Percentiles rank a stretch among this genome's conserved stretches.
These are phyloP conservation scores for Tryphoninae sp. DNA, from an alignment of 2,888 invertebrate species.

Conservation along the genomic window DNA sequence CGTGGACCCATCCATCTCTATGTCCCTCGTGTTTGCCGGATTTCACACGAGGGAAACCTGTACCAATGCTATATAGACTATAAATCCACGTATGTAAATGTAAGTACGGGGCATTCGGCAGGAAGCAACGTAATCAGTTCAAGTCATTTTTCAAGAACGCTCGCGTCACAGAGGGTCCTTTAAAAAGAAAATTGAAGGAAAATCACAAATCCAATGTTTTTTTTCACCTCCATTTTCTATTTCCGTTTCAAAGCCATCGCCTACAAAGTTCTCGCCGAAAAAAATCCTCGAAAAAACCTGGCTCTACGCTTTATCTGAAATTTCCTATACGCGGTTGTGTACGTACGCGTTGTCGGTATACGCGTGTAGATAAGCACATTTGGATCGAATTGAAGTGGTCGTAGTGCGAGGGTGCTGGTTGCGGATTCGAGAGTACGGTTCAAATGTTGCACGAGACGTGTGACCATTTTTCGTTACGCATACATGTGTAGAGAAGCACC, in stretches of 20 bases:
- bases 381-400: constrained; percentile 24
- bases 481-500: constrained; percentile 15
- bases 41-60: constrained; percentile 27
- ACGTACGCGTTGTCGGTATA: background rate
- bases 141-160: background rate
- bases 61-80: background rate
- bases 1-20: constrained; percentile 48
- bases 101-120: too few relatives aligned
- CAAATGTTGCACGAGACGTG: constrained; percentile 1
- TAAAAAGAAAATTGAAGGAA: background rate
- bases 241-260: background rate
- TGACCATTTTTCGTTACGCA: constrained; percentile 26
- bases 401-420: background rate
- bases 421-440: background rate
- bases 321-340: background rate
- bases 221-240: background rate
- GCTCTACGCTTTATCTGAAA: background rate
- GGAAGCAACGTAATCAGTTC: too few relatives aligned
- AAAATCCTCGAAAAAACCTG: background rate
- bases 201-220: background rate
- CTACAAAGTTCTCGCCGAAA: background rate
- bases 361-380: background rate
- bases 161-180: background rate
- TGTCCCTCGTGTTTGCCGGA: constrained; percentile 49
- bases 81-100: background rate